phyloP scores from a whole-genome alignment of 2,888 invertebrate species.

The Clunio marinus region DNA sequence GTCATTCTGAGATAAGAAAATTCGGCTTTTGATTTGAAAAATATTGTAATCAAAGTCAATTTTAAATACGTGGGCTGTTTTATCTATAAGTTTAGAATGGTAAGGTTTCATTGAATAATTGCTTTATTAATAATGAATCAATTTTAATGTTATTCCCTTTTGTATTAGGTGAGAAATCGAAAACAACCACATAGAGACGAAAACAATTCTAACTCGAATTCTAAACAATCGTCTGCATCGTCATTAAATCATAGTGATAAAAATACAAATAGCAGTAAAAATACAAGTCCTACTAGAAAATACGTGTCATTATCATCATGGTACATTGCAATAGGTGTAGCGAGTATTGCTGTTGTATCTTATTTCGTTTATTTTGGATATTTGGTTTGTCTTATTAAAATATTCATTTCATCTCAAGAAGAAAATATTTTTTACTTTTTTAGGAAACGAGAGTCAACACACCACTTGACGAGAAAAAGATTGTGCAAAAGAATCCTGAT shows the following conservation, averaged over 20 bases:
- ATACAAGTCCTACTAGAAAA: slow-evolving; percentile 1
- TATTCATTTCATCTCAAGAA: not conserved
- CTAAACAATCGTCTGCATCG: slow-evolving; percentile 27
- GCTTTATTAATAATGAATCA: not conserved
- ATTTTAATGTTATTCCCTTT: too few species aligned
- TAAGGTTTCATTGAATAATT: not conserved
- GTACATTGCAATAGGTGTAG: slow-evolving; percentile 59
- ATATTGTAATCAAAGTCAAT: not conserved
- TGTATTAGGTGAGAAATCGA: slow-evolving; percentile 24
- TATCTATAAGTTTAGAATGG: not conserved
- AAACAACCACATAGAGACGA: slow-evolving; percentile 16
- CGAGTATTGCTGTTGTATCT: slow-evolving; percentile 65
- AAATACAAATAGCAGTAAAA: not conserved
- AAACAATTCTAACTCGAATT: not conserved
- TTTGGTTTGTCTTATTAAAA: slow-evolving; percentile 47
- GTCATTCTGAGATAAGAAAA: not conserved
- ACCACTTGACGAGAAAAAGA: slow-evolving; percentile 74
- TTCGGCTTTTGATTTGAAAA: not conserved
- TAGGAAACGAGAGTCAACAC: slow-evolving; percentile 81
- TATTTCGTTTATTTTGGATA: slow-evolving; percentile 77
- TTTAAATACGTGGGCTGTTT: not conserved
- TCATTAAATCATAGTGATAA: not conserved
- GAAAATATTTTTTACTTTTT: not conserved
- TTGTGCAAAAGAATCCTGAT: slow-evolving; percentile 65
- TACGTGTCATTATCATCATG: slow-evolving; percentile 46